phyloP scores from a whole-genome alignment of 2,888 invertebrate genomes.

The Muschampia plurimacula region DNA sequence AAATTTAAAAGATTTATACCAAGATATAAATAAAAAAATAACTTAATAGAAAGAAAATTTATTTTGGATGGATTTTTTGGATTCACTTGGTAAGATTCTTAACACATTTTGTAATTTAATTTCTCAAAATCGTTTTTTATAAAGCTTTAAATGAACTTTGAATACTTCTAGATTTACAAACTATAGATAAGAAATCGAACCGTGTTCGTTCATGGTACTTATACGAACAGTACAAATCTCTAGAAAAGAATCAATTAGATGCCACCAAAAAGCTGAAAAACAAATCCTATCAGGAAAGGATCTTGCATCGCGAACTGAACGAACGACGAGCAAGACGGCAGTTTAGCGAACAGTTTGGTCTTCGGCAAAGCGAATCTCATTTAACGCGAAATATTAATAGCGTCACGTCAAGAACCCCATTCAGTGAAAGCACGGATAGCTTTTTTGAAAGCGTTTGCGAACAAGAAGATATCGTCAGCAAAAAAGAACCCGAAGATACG shows the following conservation, averaged over 20 bases:
- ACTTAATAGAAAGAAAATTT: background rate
- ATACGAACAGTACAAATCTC: slow-evolving; percentile 76
- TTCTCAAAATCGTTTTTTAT: background rate
- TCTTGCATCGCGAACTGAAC: slow-evolving; percentile 66
- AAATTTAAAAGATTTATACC: background rate
- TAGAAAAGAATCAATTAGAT: slow-evolving; percentile 70
- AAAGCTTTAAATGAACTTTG: background rate
- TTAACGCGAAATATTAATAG: slow-evolving; percentile 50
- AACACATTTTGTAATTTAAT: background rate
- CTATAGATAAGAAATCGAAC: slow-evolving; percentile 63
- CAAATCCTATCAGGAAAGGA: slow-evolving; percentile 65
- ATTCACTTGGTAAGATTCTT: slow-evolving; percentile 62
- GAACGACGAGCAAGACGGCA: slow-evolving; percentile 68
- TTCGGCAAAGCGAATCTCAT: slow-evolving; percentile 57
- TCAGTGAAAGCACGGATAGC: slow-evolving; percentile 60
- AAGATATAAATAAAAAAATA: background rate
- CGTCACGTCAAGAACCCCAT: slow-evolving; percentile 48
- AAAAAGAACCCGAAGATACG: slow-evolving; percentile 48
- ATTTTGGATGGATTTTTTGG: slow-evolving; percentile 69
- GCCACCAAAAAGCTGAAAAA: slow-evolving; percentile 67
- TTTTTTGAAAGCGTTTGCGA: slow-evolving; percentile 67
- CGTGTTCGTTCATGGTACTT: slow-evolving; percentile 78
- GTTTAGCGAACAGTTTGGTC: slow-evolving; percentile 59
- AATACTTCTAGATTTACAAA: slow-evolving; percentile 61
- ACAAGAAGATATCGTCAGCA: slow-evolving; percentile 54